Base-by-base conservation (phyloP, 1,140 invertebrate species). In the Zelostemma sp. region DNA sequence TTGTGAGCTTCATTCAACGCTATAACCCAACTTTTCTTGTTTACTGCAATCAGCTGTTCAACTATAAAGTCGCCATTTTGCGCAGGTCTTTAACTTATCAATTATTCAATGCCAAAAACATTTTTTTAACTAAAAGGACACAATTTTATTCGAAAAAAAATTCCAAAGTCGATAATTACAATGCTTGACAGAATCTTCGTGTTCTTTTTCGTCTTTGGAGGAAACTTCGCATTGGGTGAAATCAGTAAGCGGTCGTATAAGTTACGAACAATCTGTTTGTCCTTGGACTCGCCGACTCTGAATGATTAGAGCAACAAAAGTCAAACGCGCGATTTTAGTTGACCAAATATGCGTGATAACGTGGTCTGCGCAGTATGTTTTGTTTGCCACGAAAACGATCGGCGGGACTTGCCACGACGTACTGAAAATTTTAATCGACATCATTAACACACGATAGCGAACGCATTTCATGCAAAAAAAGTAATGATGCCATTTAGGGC, bases 251-350 rank as follows among this genome's bases (percentile, higher is more conserved):
- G 11, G 11, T 60, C 55, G 41, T 19, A 25, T 49, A 59, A 40
- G 63, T 63, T 58, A 58, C 47, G 41, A 40, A 48, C 49, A 61
- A 64, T 63, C 65, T 50, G 28, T 31, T 17, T 35, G 62, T 21
- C 63, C 63, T 68, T 68, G 48, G 51, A 56, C 54, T 53, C 46
- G 38, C 48, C 53, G 53, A 53, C 61, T 70, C 48, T 54, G 53
- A 69, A 70, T 67, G 68, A 68, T 67, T 64, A 40, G 58, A 21
- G 57, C 63, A 67, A 69, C 66, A 59, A 65, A 58, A 69, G 63
- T 73, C 59, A 60, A 66, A 55, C 57, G 45, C 31, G 53, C 48
- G 58, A 61, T 68, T 68, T 55, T 46, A 64, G 40, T 53, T 49
- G 60, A 62, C 59, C 48, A 31, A 61, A 63, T 56, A 58, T 15